Percentiles rank a stretch among this genome's conserved stretches.
Evolutionary conservation across 2,888 invertebrate species (phyloP).

Genomic region (Antheraea yamamai): DNA sequence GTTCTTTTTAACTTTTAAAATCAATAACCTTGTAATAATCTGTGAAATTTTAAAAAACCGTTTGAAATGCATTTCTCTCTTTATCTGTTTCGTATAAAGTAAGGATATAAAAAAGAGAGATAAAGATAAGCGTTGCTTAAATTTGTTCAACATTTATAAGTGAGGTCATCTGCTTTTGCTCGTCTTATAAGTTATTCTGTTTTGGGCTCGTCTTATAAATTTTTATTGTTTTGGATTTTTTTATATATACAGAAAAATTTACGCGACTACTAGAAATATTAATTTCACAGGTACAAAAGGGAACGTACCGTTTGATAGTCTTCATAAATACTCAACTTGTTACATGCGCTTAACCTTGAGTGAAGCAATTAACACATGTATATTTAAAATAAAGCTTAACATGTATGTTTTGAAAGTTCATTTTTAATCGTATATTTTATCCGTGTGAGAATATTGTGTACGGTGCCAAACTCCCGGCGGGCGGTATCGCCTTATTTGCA

Average conservation of each 20-base stretch:
- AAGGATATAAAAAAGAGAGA: too few species aligned
- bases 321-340: conserved; percentile 53
- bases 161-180: too few species aligned
- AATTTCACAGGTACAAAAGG: conserved; percentile 9
- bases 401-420: conserved; percentile 22
- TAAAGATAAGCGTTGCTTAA: too few species aligned
- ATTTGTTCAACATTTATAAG: too few species aligned
- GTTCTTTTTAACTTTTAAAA: too few species aligned
- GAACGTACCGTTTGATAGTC: conserved; percentile 31
- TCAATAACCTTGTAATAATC: too few species aligned
- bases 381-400: conserved; percentile 39
- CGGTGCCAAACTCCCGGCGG: conserved; percentile 66
- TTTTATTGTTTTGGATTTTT: background rate
- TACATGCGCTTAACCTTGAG: conserved; percentile 54
- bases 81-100: too few species aligned
- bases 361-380: conserved; percentile 23
- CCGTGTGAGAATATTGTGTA: conserved; percentile 43
- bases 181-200: too few species aligned
- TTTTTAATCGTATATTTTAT: conserved; percentile 24
- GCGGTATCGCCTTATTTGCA: conserved; percentile 72
- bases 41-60: too few species aligned
- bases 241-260: background rate
- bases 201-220: too few species aligned
- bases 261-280: background rate
- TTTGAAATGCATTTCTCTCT: too few species aligned